Base-by-base conservation (phyloP, 2,888 invertebrate species). In the Candidula unifasciata region DNA sequence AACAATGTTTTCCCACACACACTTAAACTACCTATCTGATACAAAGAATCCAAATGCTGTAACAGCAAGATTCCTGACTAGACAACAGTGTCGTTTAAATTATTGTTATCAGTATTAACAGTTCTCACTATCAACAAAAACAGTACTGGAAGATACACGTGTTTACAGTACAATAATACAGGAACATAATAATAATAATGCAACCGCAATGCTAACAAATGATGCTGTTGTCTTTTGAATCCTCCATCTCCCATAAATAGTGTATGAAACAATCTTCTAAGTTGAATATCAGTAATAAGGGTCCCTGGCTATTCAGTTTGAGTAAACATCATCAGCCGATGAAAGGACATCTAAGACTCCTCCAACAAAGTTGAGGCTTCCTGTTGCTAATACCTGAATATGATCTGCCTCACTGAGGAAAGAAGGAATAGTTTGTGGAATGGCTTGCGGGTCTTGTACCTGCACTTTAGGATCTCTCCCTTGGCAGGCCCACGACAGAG, bases 321-420 rank as follows among this genome's bases (percentile, higher is more conserved):
- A 71, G 57, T 80, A 80, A 30, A 80, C 57, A 57, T 80, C 80
- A 35, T 44, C 71, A 57, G n/a, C 68, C 2, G 90, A 89, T 37
- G 86, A 83, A 10, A 91, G 73, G 2, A 91, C 94, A 93, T 91
- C 90, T 69, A 97, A 94, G 16, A 96, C 95, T 18, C 96, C 96
- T 0, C 97, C 97, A 79, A 97, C 95, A 82, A 98, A 94, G 94
- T 97, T 96, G 82, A 98, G 94, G 69, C 97, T 97, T 5, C 97
- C 97, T 0, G 97, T 97, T 0, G 97, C 95, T 68, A 97, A 94
- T 35, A 97, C 94, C 87, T 95, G 94, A n/a, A 94, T 88, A 79
- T 93, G 91, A 86, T 95, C 95, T 93, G 97, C 96, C 84, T 94
- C 71, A 30, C 52, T 44, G 13, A 80, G 71, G 33, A 57, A 71